A percentile compares a stretch with the other conserved stretches of the same genome.
Evolutionary conservation across 2,797 vertebrate species (phyloP).

Genomic region (Oceanodroma leucorhoa): DNA sequence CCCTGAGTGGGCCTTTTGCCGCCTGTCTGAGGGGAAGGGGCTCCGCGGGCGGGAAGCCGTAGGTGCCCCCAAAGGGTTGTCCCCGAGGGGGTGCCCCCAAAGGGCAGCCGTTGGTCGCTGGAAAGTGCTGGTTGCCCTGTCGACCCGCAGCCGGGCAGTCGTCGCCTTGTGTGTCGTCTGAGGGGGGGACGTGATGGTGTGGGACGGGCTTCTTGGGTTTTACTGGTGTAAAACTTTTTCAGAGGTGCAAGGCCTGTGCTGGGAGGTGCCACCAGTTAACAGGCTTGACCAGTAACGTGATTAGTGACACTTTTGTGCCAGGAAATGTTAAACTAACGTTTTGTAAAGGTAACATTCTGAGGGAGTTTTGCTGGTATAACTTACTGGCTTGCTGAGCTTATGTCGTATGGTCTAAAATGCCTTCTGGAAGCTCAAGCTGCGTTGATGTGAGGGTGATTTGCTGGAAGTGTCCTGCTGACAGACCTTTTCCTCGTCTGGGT

Average conservation of each 20-base stretch:
- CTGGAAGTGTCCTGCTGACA: not conserved
- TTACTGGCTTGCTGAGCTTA: not conserved
- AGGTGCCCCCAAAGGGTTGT: not conserved
- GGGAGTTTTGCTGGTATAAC: not conserved
- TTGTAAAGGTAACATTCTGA: not conserved
- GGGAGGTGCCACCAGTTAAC: rapidly evolving
- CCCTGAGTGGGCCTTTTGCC: rapidly evolving
- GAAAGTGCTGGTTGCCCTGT: not conserved
- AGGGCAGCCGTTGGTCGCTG: not conserved
- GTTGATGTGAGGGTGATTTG: not conserved
- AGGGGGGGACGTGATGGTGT: not conserved
- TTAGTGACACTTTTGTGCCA: not conserved
- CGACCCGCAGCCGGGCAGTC: not conserved
- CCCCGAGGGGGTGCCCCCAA: too few species aligned
- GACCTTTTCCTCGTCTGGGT: not conserved
- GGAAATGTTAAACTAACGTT: not conserved
- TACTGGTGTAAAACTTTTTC: too few species aligned
- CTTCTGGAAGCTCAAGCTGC: not conserved
- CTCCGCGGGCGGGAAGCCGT: not conserved
- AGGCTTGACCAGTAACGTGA: not conserved
- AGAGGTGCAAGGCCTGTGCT: not conserved
- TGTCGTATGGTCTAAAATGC: rapidly evolving
- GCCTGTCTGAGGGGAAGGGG: not conserved
- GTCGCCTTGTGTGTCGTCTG: not conserved
- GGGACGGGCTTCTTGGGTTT: not conserved